Conservation (phyloP, 2,888 invertebrate species). For the Cataglyphis cursor region DNA sequence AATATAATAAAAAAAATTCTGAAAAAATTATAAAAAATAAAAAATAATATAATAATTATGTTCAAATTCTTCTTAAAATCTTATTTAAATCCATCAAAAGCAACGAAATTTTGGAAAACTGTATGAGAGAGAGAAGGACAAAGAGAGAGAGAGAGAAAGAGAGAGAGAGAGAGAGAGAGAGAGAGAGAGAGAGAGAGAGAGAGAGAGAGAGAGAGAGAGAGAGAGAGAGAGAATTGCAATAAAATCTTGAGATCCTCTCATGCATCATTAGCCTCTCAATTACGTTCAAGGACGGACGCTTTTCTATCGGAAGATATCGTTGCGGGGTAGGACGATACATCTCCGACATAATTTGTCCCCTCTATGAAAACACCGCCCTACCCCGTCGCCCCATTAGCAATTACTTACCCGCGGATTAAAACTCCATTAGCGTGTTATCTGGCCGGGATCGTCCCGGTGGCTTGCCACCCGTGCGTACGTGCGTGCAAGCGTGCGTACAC, state of each 20-base stretch:
- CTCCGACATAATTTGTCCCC: slow-evolving; percentile 60
- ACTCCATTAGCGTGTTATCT: slow-evolving; percentile 79
- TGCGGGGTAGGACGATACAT: slow-evolving; percentile 18
- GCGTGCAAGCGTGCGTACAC: slow-evolving; percentile 18
- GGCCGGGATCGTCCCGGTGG: slow-evolving; percentile 56
- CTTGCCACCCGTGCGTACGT: slow-evolving; percentile 52
- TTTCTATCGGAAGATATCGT: slow-evolving; percentile 31
- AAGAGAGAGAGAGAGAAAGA: neutral
- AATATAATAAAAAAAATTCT: neutral
- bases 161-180: neutral
- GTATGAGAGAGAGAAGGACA: neutral
- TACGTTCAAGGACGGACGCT: slow-evolving; percentile 36
- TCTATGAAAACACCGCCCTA: slow-evolving; percentile 41
- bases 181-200: neutral
- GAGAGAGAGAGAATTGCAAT: slow-evolving; percentile 36
- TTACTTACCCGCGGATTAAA: slow-evolving; percentile 77
- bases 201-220: neutral
- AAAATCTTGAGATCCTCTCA: slow-evolving; percentile 54
- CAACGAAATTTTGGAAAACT: neutral
- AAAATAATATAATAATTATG: neutral
- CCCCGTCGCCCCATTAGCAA: slow-evolving; percentile 71
- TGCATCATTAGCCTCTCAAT: slow-evolving; percentile 64
- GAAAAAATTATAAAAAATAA: neutral
- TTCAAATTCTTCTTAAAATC: neutral
- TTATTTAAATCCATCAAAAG: neutral